Base-by-base conservation (phyloP, 1,140 invertebrate species). In the Drosophila novamexicana region DNA sequence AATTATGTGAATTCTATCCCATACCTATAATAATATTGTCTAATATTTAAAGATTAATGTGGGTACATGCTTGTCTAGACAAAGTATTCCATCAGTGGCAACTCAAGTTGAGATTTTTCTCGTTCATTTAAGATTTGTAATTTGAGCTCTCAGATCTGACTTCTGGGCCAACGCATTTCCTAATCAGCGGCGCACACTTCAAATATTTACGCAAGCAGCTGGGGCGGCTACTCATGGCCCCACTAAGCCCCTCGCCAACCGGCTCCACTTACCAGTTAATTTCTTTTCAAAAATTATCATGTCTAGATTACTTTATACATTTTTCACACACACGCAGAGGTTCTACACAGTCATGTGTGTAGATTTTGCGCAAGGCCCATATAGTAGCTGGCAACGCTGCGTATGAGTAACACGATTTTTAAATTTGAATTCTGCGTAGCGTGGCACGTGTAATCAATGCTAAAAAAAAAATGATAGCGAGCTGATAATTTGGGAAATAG, bases 361-460 rank as follows among this genome's bases (percentile, higher is more conserved):
- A 45, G 39, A 12, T 40, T 72, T 72, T 72, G 69, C 69, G 69
- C 58, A 66, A 58, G 34, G 53, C 37, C n/a, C 12, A 50, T 34
- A 42, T 39, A 50, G 59, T 10, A 36, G 56, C 58, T 63, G 58
- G 45, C 72, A 75, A 70, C 58, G 22, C 16, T 29, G 58, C 66
- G 66, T 75, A 70, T 75, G 72, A 70, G 71, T 75, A 70, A 70
- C 53, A 37, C 42, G 36, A 36, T 39, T 61, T 59, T 52, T 37
- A 34, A 45, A 68, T 69, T 32, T 52, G 39, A 58, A 66, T 66
- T 45, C 45, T 52, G 65, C 32, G 37, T 36, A 22, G 50, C 45
- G 49, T 57, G 70, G 70, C 64, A 73, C 70, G 70, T 68, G 64
- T 73, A 73, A 73, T 54, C 44, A 73, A 59, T 72, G 54, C 57